Evolutionary conservation across 2,888 invertebrate species (phyloP).

Genomic region (Acronicta leporina): DNA sequence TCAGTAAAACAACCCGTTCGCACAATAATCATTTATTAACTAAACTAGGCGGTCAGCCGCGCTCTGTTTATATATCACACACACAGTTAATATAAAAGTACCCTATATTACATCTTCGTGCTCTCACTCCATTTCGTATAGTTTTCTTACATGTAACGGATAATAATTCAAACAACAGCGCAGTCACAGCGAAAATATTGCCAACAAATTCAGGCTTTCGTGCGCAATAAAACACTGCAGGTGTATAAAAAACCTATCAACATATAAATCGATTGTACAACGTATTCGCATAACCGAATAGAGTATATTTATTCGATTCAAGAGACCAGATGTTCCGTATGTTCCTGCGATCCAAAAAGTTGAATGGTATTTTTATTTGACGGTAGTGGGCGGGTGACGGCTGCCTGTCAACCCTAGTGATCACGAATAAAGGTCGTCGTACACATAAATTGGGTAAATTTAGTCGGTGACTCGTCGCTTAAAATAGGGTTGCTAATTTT

Average conservation of each 20-base stretch:
- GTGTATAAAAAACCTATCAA: slow-evolving; percentile 35
- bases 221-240: slow-evolving; percentile 18
- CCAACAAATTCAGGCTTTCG: not conserved
- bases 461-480: slow-evolving; percentile 3
- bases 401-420: slow-evolving; percentile 32
- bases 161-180: not conserved
- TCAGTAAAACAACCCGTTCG: too few relatives aligned
- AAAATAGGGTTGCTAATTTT: slow-evolving; percentile 11
- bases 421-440: slow-evolving; percentile 9
- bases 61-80: too few relatives aligned
- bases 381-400: slow-evolving; percentile 9
- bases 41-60: too few relatives aligned
- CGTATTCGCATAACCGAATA: slow-evolving; percentile 11
- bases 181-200: not conserved
- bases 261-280: slow-evolving; percentile 36
- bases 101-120: too few relatives aligned
- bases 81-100: too few relatives aligned
- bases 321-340: slow-evolving; percentile 34
- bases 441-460: slow-evolving; percentile 16
- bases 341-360: slow-evolving; percentile 24
- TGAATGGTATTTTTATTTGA: slow-evolving; percentile 23
- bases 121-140: not conserved
- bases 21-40: too few relatives aligned
- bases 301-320: slow-evolving; percentile 34
- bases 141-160: not conserved